Base-by-base conservation (phyloP, 1,140 invertebrate species). In the Dendroctonus valens region DNA sequence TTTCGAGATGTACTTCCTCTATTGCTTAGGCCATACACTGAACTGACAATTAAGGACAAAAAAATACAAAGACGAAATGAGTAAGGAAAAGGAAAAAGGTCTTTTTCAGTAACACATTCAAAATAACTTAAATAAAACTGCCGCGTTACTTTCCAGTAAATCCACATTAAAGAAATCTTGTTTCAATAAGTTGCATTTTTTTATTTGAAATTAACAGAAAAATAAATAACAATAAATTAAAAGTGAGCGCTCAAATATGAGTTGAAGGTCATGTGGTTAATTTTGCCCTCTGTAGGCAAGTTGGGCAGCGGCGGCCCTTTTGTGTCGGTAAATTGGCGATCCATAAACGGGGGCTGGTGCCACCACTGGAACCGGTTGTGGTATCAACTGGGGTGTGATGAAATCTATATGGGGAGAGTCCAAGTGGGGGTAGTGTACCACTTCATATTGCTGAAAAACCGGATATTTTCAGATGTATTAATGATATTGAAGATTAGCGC, bases 341-440 rank as follows among this genome's bases (percentile, higher is more conserved):
- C 53, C 53, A 41, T 65, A 65, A 14, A 65, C 42, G 5, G 51
- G 61, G 12, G 51, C 15, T 12, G 55, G 58, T 38, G 57, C 55
- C 12, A 50, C 57, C n/a, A 66, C 6, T 7, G 65, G 12, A 14
- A 65, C n/a, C 0, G 53, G 7, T 60, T 57, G 49, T 6, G 52
- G 52, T n/a, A 58, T 5, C 41, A 65, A 14, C 14, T 58, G 42
- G 39, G 54, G 46, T 26, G 53, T 7, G 7, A 58, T 48, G 6
- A 61, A 15, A 38, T 67, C 65, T 37, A 67, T 54, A 26, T 67
- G 65, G 37, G 60, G 65, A 42, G 37, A 7, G 41, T 81, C 44
- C 80, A 89, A 83, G 46, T 89, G 88, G n/a, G 90, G 90, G 72
- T 90, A 91, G 76, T 92, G 90, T 40, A 92, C 86, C 11, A 92